These are phyloP conservation scores for Ptychoptera contaminata DNA, from an alignment of 2,888 invertebrate species.

Conservation along the genomic window DNA sequence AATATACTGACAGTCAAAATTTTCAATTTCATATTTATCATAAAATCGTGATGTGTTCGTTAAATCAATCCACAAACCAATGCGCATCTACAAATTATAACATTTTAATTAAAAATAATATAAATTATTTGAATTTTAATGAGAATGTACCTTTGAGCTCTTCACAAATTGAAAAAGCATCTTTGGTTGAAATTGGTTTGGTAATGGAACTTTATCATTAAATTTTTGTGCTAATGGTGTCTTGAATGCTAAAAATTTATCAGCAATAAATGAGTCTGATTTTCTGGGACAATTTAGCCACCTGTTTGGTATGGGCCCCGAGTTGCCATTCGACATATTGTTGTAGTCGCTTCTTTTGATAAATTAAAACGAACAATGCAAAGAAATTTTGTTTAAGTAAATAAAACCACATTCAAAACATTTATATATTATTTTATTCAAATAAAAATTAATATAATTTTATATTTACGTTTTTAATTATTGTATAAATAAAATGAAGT, in stretches of 20 bases:
- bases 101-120: slow-evolving; percentile 1
- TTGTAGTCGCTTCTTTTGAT: no score
- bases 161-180: slow-evolving; percentile 75
- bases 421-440: no score
- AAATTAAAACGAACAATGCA: no score
- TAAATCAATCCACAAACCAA: slow-evolving; percentile 93
- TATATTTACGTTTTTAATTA: no score
- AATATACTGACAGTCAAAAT: slow-evolving; percentile 61
- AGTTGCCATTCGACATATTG: slow-evolving; percentile 17
- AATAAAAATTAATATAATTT: no score
- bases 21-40: slow-evolving; percentile 61
- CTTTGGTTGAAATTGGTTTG: slow-evolving; percentile 67
- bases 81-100: slow-evolving; percentile 43
- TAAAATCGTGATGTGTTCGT: slow-evolving; percentile 94
- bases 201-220: slow-evolving; percentile 69
- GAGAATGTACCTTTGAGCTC: slow-evolving; percentile 41
- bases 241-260: slow-evolving; percentile 57
- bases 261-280: slow-evolving; percentile 50
- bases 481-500: no score
- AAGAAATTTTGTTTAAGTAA: no score
- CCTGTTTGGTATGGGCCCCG: slow-evolving; percentile 63
- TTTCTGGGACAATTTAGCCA: slow-evolving; percentile 84
- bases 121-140: slow-evolving; percentile 2
- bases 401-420: no score
- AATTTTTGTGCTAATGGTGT: slow-evolving; percentile 77